Base-by-base conservation (phyloP, 37 sponge, comb jelly and placozoan species). In the Ianthella basta region DNA sequence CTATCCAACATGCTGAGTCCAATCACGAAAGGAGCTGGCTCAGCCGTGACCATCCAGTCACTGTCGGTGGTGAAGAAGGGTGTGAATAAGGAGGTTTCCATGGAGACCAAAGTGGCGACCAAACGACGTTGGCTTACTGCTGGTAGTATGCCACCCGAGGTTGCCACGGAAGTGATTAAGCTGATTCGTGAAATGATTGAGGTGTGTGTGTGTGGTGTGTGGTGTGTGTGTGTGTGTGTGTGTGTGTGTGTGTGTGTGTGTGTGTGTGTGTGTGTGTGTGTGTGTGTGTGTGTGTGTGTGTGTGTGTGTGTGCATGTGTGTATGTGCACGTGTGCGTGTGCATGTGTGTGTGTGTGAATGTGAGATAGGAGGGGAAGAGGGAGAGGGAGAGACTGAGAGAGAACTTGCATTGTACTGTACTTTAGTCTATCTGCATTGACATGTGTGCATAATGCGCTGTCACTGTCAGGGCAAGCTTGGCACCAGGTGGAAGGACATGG, bases 61-160 rank as follows among this genome's bases (percentile, higher is more conserved):
- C 54, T 75, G 23, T 75, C 78, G 21, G 41, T 75, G 54, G 78
- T 53, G 2, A 75, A 75, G 25, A 75, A 75, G 25, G 78, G 78
- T 3, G 78, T 75, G 54, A 75, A 8, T 24, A 94, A 90, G 59
- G 85, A 86, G 4, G 88, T 94, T 14, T 75, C 83, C 15, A 87
- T 86, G 30, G 94, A 94, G 80, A 70, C 86, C 8, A 63, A 55
- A 0, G 86, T 90, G 41, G 73, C 56, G 18, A 5, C 59, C 57
- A 88, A 86, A 57, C 86, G 96, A 0, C 92, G 93, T 87, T 97
- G 92, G 88, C 78, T 97, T 36, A 61, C 86, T 60, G 98, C 91
- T 10, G 75, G 84, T 8, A 83, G 84, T 0, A 82, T 82, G 72
- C 44, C 87, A 15, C 79, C 87, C 65, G 98, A 97, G 72, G 90